Percentiles rank a stretch among this genome's conserved stretches.
Evolutionary conservation across 2,888 invertebrate species (phyloP).

Genomic region (Lepidonotus clava): DNA sequence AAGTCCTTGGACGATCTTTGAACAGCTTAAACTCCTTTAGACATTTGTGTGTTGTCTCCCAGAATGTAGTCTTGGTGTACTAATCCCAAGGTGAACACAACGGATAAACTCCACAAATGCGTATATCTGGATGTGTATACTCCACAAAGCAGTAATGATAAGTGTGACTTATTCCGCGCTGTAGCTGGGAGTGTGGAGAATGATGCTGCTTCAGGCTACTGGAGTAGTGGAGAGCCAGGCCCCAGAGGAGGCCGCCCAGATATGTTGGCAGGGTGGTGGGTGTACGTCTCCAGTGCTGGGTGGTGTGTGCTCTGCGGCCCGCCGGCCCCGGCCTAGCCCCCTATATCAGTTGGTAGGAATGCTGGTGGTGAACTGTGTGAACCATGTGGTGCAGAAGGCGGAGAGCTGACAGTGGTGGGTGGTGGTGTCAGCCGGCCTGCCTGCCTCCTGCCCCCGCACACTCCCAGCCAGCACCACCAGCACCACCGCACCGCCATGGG

Average conservation of each 20-base stretch:
- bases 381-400: constrained; percentile 39
- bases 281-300: constrained; percentile 1
- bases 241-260: constrained; percentile 18
- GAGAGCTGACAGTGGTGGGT: not conserved
- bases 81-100: not conserved
- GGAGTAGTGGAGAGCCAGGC: not conserved
- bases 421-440: not conserved
- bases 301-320: constrained; percentile 12
- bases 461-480: not conserved
- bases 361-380: constrained; percentile 22
- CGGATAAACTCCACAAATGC: not conserved
- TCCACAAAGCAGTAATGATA: not conserved
- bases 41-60: too few relatives aligned
- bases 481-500: not conserved
- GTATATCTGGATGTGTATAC: not conserved
- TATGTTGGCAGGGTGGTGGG: not conserved
- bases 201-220: not conserved
- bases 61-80: too few relatives aligned
- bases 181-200: not conserved
- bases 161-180: constrained; percentile 1
- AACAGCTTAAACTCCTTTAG: too few relatives aligned
- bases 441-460: not conserved
- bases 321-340: not conserved
- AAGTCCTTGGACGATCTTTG: too few relatives aligned
- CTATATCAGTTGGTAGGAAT: constrained; percentile 26